Percentiles rank a stretch among this genome's conserved stretches.
Evolutionary conservation across 2,888 invertebrate species (phyloP).

Genomic region (Erynnis tages): DNA sequence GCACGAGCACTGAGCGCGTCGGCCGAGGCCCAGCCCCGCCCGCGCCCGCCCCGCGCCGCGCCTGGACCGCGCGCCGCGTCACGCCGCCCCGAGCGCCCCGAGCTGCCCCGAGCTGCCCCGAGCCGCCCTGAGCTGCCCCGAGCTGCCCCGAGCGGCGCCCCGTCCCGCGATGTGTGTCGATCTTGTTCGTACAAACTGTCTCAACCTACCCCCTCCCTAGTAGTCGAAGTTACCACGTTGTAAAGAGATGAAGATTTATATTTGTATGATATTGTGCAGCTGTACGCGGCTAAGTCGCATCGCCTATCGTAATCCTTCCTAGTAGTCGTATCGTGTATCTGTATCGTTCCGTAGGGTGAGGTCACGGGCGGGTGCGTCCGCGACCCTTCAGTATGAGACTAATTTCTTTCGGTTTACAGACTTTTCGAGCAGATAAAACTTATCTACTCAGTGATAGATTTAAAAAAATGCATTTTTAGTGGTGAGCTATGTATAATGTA

Average conservation of each 20-base stretch:
- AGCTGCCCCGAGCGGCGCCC: slow-evolving; percentile 28
- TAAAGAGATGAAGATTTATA: slow-evolving; percentile 68
- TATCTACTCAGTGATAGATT: slow-evolving; percentile 78
- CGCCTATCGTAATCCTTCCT: slow-evolving; percentile 75
- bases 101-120: slow-evolving; percentile 35
- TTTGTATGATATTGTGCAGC: slow-evolving; percentile 74
- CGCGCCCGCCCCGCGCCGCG: slow-evolving; percentile 40
- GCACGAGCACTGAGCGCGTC: slow-evolving; percentile 69
- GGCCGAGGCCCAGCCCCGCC: slow-evolving; percentile 36
- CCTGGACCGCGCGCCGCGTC: slow-evolving; percentile 47
- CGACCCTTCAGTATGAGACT: slow-evolving; percentile 59
- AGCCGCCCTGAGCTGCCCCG: slow-evolving; percentile 25
- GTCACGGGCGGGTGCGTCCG: slow-evolving; percentile 38
- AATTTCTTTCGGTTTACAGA: slow-evolving; percentile 67
- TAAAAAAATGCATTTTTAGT: slow-evolving; percentile 79
- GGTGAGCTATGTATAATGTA: slow-evolving; percentile 72
- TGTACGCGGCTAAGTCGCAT: slow-evolving; percentile 71
- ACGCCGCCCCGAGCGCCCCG: slow-evolving; percentile 45
- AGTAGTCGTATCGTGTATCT: slow-evolving; percentile 66
- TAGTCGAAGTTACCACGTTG: slow-evolving; percentile 75
- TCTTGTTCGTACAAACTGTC: slow-evolving; percentile 68
- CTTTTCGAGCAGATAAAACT: slow-evolving; percentile 80
- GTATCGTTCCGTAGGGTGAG: slow-evolving; percentile 44
- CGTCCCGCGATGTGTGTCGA: slow-evolving; percentile 41
- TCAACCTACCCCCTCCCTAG: slow-evolving; percentile 57